Percentiles rank a stretch among this genome's conserved stretches.
phyloP scores from a whole-genome alignment of 2,888 invertebrate genomes.

The Brenthis daphne region DNA sequence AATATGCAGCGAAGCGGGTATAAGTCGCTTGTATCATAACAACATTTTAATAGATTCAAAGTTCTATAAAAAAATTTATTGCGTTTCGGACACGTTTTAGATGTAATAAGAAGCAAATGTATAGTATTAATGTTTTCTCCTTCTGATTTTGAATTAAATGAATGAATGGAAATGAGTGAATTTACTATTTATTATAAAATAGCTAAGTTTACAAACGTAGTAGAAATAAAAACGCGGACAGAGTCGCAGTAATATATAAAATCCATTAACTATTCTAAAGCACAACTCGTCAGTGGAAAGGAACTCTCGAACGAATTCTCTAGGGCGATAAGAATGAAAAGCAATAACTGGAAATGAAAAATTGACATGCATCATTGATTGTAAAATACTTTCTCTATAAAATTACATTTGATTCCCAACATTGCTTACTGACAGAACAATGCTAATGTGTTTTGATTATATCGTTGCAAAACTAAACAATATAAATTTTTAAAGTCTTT shows the following conservation, averaged over 20 bases:
- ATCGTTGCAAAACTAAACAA: background rate
- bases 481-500: background rate
- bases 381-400: conserved; percentile 12
- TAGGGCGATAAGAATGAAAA: conserved; percentile 15
- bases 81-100: too few relatives aligned
- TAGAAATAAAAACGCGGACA: background rate
- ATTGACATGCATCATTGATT: conserved; percentile 26
- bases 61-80: too few relatives aligned
- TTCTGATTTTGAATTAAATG: too few relatives aligned
- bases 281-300: background rate
- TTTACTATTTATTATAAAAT: too few relatives aligned
- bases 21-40: too few relatives aligned
- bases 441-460: background rate
- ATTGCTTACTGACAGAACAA: background rate
- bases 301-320: conserved; percentile 11
- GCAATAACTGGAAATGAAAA: conserved; percentile 23
- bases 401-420: conserved; percentile 11
- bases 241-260: background rate
- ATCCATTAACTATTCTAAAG: background rate
- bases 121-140: too few relatives aligned
- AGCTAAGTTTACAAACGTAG: too few relatives aligned
- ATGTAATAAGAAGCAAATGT: too few relatives aligned
- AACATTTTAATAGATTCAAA: too few relatives aligned
- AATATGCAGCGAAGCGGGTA: too few relatives aligned
- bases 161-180: too few relatives aligned